Conservation (phyloP, 2,113 vertebrate species). For the Aramus guarauna region DNA sequence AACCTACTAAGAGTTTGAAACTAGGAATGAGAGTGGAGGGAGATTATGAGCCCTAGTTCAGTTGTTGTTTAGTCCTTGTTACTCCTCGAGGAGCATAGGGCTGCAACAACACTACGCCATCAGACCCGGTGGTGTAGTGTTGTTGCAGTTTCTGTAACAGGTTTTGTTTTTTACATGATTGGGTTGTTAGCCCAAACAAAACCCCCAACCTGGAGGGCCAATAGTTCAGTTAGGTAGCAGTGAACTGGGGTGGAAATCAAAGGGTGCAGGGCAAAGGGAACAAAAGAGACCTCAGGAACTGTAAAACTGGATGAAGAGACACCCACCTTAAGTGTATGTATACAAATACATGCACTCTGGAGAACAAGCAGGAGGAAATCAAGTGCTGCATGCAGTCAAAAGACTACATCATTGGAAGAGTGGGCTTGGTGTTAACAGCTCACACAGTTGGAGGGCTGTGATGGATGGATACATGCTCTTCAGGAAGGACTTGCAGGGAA, state of each 20-base stretch:
- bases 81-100: no score
- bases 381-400: not conserved
- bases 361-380: not conserved
- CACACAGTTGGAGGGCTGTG: not conserved
- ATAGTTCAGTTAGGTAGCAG: not conserved
- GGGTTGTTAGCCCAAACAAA: no score
- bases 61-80: no score
- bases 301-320: not conserved
- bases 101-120: no score
- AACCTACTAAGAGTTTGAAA: not conserved
- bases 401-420: not conserved
- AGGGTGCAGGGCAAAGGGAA: not conserved
- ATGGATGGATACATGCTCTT: not conserved
- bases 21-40: not conserved
- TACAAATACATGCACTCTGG: not conserved
- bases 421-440: not conserved
- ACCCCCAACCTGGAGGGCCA: no score
- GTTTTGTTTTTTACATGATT: no score
- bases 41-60: not conserved
- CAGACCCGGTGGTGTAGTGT: no score
- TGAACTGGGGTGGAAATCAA: not conserved
- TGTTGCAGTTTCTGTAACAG: no score
- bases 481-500: not conserved
- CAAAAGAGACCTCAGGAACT: not conserved
- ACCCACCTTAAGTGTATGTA: not conserved